Evolutionary conservation across 2,113 vertebrate genomes (phyloP).

Genomic region (Notiomystis cincta): DNA sequence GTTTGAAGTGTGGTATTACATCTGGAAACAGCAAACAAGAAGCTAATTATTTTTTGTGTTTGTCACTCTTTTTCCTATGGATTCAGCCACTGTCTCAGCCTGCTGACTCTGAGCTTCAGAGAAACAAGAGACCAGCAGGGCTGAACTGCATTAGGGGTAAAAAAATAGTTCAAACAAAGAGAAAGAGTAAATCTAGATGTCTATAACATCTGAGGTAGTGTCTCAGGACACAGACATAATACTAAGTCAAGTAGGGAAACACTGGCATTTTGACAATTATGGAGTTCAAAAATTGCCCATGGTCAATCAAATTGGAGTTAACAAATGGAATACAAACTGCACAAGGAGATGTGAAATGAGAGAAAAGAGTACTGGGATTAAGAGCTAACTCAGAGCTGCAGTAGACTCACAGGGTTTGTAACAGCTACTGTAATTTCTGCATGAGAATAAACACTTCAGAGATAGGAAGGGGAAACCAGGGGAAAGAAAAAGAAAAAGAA

Average conservation of each 20-base stretch:
- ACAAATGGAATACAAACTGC: slow-evolving; percentile 3
- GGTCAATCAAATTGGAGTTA: background rate
- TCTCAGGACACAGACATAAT: background rate
- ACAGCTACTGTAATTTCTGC: background rate
- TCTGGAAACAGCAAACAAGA: slow-evolving; percentile 52
- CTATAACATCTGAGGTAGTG: background rate
- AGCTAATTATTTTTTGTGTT: slow-evolving; percentile 47
- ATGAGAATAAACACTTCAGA: background rate
- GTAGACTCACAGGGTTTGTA: background rate
- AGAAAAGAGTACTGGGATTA: background rate
- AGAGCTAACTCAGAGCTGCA: background rate
- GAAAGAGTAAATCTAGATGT: background rate
- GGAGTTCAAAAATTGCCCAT: background rate
- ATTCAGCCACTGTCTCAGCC: background rate
- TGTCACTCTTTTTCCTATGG: background rate
- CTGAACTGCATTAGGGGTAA: background rate
- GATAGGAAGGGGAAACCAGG: background rate
- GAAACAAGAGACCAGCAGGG: background rate
- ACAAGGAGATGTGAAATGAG: background rate
- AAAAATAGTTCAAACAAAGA: background rate
- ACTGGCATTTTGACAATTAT: background rate
- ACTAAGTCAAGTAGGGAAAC: background rate
- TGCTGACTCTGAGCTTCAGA: background rate
- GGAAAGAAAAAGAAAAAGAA: background rate
- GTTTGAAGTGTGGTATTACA: slow-evolving; percentile 40